These are phyloP conservation scores for Tholera decimalis DNA, from an alignment of 2,888 invertebrate species.

Conservation along the genomic window DNA sequence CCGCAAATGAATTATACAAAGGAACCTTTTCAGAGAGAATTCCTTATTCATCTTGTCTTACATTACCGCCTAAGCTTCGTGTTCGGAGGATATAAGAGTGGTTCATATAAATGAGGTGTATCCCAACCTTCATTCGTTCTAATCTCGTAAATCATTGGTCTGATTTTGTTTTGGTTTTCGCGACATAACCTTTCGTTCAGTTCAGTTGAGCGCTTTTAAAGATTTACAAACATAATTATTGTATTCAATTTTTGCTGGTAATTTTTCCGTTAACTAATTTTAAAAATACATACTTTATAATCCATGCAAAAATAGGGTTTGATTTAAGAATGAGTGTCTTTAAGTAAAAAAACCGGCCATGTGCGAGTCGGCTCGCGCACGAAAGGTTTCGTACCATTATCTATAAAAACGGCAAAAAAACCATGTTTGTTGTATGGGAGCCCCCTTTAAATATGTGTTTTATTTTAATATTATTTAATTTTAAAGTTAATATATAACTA, in stretches of 20 bases:
- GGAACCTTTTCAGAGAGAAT: conserved; percentile 67
- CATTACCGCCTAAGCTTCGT: conserved; percentile 70
- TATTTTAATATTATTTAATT: too few species aligned
- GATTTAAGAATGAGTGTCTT: neutral
- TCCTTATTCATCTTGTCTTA: conserved; percentile 74
- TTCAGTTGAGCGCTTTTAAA: conserved; percentile 17
- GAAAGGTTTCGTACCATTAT: too few species aligned
- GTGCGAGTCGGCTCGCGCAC: too few species aligned
- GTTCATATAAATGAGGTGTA: conserved; percentile 40
- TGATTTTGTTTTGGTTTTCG: conserved; percentile 23
- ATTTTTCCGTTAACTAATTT: neutral
- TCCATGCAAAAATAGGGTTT: neutral
- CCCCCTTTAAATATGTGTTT: too few species aligned
- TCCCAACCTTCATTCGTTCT: conserved; percentile 23
- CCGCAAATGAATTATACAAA: conserved; percentile 76
- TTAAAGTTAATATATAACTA: too few species aligned
- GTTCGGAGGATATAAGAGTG: conserved; percentile 63
- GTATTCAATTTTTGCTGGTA: neutral
- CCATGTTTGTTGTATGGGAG: too few species aligned
- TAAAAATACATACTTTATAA: neutral
- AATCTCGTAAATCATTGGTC: conserved; percentile 36
- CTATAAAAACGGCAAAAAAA: too few species aligned
- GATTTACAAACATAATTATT: neutral
- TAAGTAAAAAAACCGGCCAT: too few species aligned
- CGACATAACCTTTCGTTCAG: conserved; percentile 6